A percentile compares a stretch with the other conserved stretches of the same genome.
Evolutionary conservation across 2,888 invertebrate species (phyloP).

Genomic region (Alsophila aescularia): DNA sequence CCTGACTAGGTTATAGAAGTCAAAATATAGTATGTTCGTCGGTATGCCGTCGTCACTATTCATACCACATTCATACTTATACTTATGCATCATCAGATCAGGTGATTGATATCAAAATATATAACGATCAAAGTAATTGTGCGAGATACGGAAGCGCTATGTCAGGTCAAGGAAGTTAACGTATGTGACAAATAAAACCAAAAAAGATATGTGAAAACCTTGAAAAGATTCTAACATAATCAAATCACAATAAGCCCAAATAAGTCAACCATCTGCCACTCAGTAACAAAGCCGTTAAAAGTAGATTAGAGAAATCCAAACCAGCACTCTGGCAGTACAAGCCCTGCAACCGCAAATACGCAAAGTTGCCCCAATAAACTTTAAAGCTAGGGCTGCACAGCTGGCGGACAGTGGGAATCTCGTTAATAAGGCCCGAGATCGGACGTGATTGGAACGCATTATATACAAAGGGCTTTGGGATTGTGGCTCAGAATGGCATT

Average conservation of each 20-base stretch:
- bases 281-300: constrained; percentile 12
- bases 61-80: too few relatives aligned
- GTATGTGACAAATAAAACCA: too few relatives aligned
- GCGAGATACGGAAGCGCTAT: too few relatives aligned
- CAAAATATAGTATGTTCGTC: too few relatives aligned
- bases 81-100: too few relatives aligned
- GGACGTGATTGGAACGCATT: constrained; percentile 1
- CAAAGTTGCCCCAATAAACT: constrained; percentile 27
- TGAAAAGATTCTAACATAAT: too few relatives aligned
- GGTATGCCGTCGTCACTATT: too few relatives aligned
- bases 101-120: too few relatives aligned
- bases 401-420: constrained; percentile 3
- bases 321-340: background rate
- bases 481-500: background rate
- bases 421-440: background rate
- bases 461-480: background rate
- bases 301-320: constrained; percentile 9
- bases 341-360: constrained; percentile 20
- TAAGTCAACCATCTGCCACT: constrained; percentile 7
- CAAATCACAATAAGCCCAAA: background rate
- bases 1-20: too few relatives aligned
- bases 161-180: too few relatives aligned
- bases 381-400: constrained; percentile 14
- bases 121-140: too few relatives aligned
- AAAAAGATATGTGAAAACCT: too few relatives aligned